phyloP scores from a whole-genome alignment of 2,888 invertebrate species.

The Caradrina kadenii region DNA sequence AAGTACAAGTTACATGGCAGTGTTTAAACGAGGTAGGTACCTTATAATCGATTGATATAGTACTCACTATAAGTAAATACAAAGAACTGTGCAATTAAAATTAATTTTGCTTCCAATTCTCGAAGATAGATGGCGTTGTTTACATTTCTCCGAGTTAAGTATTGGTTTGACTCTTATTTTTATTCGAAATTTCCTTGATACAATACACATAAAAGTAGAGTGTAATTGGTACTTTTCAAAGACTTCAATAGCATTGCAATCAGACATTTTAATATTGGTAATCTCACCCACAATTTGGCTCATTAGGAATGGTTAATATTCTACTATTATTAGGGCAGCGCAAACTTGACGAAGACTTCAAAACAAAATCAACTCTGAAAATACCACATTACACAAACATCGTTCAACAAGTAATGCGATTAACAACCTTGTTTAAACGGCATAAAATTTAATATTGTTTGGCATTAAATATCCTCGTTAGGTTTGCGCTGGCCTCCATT shows the following conservation, averaged over 20 bases:
- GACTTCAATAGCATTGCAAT: conserved; percentile 50
- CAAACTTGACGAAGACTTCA: conserved; percentile 22
- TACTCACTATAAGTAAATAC: not conserved
- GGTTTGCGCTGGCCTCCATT: conserved; percentile 18
- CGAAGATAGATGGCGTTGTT: conserved; percentile 16
- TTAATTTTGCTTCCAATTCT: conserved; percentile 8
- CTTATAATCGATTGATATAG: not conserved
- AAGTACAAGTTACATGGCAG: conserved; percentile 29
- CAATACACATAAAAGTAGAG: not conserved
- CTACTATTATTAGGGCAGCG: conserved; percentile 33
- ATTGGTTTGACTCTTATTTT: not conserved
- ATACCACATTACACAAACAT: not conserved
- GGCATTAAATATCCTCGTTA: not conserved
- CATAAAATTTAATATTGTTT: conserved; percentile 4
- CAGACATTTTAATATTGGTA: conserved; percentile 52
- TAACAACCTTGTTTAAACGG: not conserved
- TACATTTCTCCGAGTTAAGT: not conserved
- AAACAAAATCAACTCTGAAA: conserved; percentile 14
- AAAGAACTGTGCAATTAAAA: not conserved
- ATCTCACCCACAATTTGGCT: conserved; percentile 79
- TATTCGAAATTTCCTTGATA: not conserved
- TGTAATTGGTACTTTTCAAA: not conserved
- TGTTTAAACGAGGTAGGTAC: conserved; percentile 3
- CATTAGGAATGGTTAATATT: conserved; percentile 72
- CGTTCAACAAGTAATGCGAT: not conserved